Conservation (phyloP, 1,140 invertebrate genomes). For the Cydia strobilella region DNA sequence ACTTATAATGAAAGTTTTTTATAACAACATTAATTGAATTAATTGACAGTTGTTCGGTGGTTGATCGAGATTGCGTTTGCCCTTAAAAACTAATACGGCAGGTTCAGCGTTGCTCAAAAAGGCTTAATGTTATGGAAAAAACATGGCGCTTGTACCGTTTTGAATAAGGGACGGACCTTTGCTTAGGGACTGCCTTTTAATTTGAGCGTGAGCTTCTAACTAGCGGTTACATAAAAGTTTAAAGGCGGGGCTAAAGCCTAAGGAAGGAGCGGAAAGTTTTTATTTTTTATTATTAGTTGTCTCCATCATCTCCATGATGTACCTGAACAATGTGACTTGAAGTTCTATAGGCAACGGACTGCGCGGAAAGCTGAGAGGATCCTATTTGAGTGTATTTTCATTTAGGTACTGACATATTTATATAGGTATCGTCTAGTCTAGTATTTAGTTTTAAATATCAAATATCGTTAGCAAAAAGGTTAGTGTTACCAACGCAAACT, state of each 20-base stretch:
- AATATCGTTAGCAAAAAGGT: too few relatives aligned
- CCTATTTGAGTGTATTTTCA: too few relatives aligned
- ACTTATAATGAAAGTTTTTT: neutral
- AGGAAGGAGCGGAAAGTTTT: neutral
- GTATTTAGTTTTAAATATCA: too few relatives aligned
- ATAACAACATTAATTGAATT: conserved; percentile 1
- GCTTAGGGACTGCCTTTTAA: conserved; percentile 28
- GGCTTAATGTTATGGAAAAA: neutral
- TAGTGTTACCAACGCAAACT: too few relatives aligned
- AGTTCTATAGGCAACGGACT: too few relatives aligned
- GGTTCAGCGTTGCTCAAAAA: neutral
- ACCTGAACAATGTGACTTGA: too few relatives aligned
- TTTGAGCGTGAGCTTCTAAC: conserved; percentile 31
- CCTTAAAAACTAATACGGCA: conserved; percentile 16
- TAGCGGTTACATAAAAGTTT: conserved; percentile 24
- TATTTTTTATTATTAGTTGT: neutral
- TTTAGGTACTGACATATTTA: too few relatives aligned
- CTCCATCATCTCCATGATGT: neutral
- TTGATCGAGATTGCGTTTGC: neutral
- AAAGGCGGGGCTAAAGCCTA: neutral
- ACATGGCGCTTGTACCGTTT: neutral
- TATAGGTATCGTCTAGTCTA: too few relatives aligned
- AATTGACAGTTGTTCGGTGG: conserved; percentile 22
- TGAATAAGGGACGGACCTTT: neutral
- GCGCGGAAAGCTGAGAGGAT: too few relatives aligned